Evolutionary conservation across 2,113 vertebrate genomes (phyloP), one percentile per base, ranked within the genome.

Genomic region (Verasper variegatus): DNA sequence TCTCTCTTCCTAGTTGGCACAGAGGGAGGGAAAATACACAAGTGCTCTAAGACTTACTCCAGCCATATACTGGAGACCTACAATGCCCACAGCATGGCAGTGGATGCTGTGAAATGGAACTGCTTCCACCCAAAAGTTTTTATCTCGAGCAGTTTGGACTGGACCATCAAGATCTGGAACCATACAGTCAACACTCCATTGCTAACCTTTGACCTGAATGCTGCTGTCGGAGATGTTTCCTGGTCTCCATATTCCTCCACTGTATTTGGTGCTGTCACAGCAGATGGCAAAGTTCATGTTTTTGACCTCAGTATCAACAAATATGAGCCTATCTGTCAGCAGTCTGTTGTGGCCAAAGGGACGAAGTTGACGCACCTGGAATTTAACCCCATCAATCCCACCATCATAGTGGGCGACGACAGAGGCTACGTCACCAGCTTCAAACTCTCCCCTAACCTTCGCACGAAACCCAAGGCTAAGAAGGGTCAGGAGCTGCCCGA

Each of bases 11-110:
- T 99, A 0, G 95, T 99, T 83, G 98, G 97, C 74, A 99, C 97
- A 2, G 96, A 97, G 80, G 96, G 96, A 21, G 98, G 97, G 4
- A 97, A 96, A 89, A 97, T 99, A 90, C 95, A 98, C 90, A 99
- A 98, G 98, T 99, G 97, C 86, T 98, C 97, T n/a, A 99, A 98
- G 90, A 93, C 73, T n/a, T 98, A 98, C 88, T 97, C 97, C 35
- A 97, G 88, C 76, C 95, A 96, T 78, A 97, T 95, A 92, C 91
- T 99, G 47, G 95, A 98, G 84, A 96, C 95, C 0, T 99, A 95
- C 40, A 84, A 94, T 10, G 97, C 96, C 63, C 98, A 99, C 94
- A 95, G 92, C 81, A 96, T 96, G 96, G 85, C 96, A 0, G 97
- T 99, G 40, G 95, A 98, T 9, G 81, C 97, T 3, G 84, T 99